Percentiles rank a stretch among this genome's conserved stretches.
Evolutionary conservation across 2,113 vertebrate species (phyloP).

Genomic region (Tyto alba): DNA sequence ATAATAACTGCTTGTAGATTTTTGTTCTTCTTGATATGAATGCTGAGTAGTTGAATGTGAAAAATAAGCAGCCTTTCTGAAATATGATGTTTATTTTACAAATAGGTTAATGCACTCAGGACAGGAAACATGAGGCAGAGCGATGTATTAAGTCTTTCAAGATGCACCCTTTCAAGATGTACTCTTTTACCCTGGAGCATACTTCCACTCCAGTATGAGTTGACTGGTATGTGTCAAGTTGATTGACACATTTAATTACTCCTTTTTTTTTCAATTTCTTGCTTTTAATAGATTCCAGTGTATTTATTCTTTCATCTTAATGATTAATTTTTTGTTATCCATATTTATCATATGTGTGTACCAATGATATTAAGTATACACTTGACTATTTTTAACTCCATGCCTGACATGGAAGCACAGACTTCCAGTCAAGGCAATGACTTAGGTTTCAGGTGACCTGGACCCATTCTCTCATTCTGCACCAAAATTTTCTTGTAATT

Average conservation of each 20-base stretch:
- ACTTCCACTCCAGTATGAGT: not conserved
- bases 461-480: not conserved
- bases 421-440: not conserved
- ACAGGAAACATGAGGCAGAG: not conserved
- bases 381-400: not conserved
- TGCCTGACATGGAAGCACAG: not conserved
- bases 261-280: not conserved
- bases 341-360: not conserved
- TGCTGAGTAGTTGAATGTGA: not conserved
- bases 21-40: not conserved
- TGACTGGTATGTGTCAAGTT: not conserved
- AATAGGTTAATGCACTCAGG: not conserved
- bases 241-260: not conserved
- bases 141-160: not conserved
- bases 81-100: not conserved
- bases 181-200: not conserved
- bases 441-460: not conserved
- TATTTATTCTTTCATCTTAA: not conserved
- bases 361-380: not conserved
- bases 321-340: not conserved
- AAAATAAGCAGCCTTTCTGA: not conserved
- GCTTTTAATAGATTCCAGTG: not conserved
- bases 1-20: not conserved
- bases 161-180: not conserved
- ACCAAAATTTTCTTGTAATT: not conserved